These are phyloP conservation scores for Drosophila dives DNA, from an alignment of 2,888 invertebrate genomes.

Conservation along the genomic window DNA sequence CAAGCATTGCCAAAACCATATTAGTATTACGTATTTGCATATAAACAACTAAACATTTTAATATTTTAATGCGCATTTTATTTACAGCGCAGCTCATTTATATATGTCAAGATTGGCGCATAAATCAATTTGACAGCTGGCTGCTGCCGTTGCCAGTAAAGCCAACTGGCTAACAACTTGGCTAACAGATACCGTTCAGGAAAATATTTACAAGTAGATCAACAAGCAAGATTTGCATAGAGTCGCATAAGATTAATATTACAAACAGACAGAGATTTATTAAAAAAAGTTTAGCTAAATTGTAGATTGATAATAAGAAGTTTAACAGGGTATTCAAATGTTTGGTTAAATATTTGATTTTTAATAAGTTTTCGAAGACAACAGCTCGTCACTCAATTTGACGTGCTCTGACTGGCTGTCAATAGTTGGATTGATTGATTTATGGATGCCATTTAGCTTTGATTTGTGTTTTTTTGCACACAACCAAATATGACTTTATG, in stretches of 20 bases:
- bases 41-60: constrained; percentile 52
- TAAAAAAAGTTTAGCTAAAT: neutral
- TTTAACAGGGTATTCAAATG: constrained; percentile 21
- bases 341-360: neutral
- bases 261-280: neutral
- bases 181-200: constrained; percentile 22
- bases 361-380: constrained; percentile 47
- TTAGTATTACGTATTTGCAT: constrained; percentile 50
- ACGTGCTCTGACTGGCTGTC: constrained; percentile 58
- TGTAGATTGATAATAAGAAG: neutral
- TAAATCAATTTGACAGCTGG: constrained; percentile 80
- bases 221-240: neutral
- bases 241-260: neutral
- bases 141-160: constrained; percentile 43
- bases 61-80: constrained; percentile 75
- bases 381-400: constrained; percentile 56
- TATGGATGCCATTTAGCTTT: constrained; percentile 73
- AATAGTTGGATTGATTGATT: constrained; percentile 73
- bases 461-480: constrained; percentile 59
- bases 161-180: neutral
- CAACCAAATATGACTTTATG: constrained; percentile 44
- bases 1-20: constrained; percentile 33
- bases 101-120: constrained; percentile 65
- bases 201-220: neutral
- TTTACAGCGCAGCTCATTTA: constrained; percentile 62